phyloP scores from a whole-genome alignment of 35 echinoderm and acorn worm genomes.

The Ophioderma brevispina region DNA sequence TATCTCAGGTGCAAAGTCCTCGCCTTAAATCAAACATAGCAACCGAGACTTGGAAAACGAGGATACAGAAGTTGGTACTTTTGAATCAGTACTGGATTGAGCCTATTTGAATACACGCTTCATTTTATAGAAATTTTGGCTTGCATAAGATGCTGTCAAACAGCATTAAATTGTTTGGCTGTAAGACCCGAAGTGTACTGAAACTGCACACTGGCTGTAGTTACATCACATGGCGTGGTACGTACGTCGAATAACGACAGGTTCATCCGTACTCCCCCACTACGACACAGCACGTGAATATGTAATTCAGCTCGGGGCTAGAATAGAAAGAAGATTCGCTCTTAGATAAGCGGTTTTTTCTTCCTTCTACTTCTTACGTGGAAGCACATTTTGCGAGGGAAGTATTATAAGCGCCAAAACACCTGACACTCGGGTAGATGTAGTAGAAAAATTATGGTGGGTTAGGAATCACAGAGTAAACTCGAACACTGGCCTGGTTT shows the following conservation, averaged over 20 bases:
- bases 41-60: not conserved
- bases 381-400: slow-evolving; percentile 7
- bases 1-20: too few relatives aligned
- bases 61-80: not conserved
- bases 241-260: too few relatives aligned
- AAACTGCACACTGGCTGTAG: too few relatives aligned
- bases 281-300: not conserved
- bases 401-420: not conserved
- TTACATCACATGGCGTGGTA: too few relatives aligned
- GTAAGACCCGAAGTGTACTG: too few relatives aligned
- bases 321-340: not conserved
- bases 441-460: not conserved
- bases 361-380: not conserved
- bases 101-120: not conserved
- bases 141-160: too few relatives aligned
- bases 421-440: not conserved
- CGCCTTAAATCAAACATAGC: too few relatives aligned
- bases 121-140: not conserved
- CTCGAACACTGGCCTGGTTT: not conserved
- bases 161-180: too few relatives aligned
- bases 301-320: not conserved
- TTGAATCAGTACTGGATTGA: not conserved
- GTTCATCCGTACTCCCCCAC: not conserved
- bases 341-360: not conserved
- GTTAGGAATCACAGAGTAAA: not conserved